Conservation (phyloP, 2,888 invertebrate genomes). For the Odontocolon sp. region DNA sequence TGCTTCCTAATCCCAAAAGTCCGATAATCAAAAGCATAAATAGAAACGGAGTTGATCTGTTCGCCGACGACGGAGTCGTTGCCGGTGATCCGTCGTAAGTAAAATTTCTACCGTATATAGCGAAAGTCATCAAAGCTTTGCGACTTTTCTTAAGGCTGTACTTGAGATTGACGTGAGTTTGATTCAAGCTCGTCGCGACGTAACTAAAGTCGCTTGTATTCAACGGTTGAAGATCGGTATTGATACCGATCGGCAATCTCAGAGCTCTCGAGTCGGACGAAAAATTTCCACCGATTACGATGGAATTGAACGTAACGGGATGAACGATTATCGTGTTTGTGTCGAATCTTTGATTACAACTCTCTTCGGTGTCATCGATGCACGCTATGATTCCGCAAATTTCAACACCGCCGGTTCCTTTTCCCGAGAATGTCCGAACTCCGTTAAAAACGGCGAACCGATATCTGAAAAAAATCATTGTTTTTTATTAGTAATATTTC, state of each 20-base stretch:
- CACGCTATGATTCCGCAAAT: conserved; percentile 67
- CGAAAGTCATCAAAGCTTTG: conserved; percentile 68
- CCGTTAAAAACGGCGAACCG: conserved; percentile 72
- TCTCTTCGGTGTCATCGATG: conserved; percentile 54
- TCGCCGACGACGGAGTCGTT: conserved; percentile 49
- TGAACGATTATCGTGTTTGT: conserved; percentile 57
- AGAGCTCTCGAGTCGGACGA: conserved; percentile 40
- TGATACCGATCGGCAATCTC: conserved; percentile 63
- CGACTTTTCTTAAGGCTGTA: conserved; percentile 59
- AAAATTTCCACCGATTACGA: conserved; percentile 63
- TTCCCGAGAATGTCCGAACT: conserved; percentile 47
- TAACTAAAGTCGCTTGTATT: conserved; percentile 61
- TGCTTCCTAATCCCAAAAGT: conserved; percentile 42
- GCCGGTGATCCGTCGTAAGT: conserved; percentile 58
- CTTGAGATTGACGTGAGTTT: conserved; percentile 55
- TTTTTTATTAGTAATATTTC: conserved; percentile 45
- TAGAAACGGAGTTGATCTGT: conserved; percentile 34
- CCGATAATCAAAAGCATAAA: conserved; percentile 53
- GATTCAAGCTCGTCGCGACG: conserved; percentile 39
- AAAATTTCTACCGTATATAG: conserved; percentile 70
- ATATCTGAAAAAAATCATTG: conserved; percentile 63
- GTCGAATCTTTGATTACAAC: conserved; percentile 62
- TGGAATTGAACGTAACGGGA: conserved; percentile 66
- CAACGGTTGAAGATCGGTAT: conserved; percentile 60
- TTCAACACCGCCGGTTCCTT: conserved; percentile 61